These are phyloP conservation scores for Pomacea canaliculata DNA, from an alignment of 2,888 invertebrate species.

Conservation along the genomic window DNA sequence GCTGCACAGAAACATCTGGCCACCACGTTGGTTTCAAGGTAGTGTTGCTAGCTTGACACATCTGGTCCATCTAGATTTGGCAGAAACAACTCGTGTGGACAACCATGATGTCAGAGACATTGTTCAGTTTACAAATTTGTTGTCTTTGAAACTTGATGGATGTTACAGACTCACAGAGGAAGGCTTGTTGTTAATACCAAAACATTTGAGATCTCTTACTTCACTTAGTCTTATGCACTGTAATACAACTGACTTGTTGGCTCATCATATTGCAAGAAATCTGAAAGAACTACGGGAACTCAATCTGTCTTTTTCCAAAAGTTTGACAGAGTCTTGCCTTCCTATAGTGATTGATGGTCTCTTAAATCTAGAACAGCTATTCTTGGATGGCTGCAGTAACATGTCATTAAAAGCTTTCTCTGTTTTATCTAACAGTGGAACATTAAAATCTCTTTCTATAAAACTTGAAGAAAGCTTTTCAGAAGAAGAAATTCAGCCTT, in stretches of 20 bases:
- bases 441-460: conserved; percentile 18
- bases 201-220: conserved; percentile 37
- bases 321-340: conserved; percentile 40
- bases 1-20: conserved; percentile 46
- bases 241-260: conserved; percentile 41
- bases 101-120: conserved; percentile 45
- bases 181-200: conserved; percentile 41
- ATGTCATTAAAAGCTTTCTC: conserved; percentile 26
- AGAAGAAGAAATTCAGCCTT: conserved; percentile 7
- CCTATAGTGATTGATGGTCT: conserved; percentile 39
- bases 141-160: conserved; percentile 42
- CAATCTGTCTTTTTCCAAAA: conserved; percentile 36
- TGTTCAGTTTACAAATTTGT: conserved; percentile 36
- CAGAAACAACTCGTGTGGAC: conserved; percentile 43
- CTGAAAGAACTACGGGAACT: conserved; percentile 41
- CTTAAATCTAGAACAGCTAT: conserved; percentile 37
- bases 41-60: conserved; percentile 38
- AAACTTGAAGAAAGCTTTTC: conserved; percentile 3
- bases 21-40: conserved; percentile 49
- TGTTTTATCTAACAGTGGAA: neutral
- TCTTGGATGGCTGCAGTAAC: conserved; percentile 37
- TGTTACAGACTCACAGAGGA: conserved; percentile 48
- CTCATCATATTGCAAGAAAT: conserved; percentile 50
- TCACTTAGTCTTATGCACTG: conserved; percentile 40
- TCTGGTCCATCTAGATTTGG: conserved; percentile 42